phyloP scores from a whole-genome alignment of 2,113 vertebrate genomes.

The Neopipo cinnamomea region DNA sequence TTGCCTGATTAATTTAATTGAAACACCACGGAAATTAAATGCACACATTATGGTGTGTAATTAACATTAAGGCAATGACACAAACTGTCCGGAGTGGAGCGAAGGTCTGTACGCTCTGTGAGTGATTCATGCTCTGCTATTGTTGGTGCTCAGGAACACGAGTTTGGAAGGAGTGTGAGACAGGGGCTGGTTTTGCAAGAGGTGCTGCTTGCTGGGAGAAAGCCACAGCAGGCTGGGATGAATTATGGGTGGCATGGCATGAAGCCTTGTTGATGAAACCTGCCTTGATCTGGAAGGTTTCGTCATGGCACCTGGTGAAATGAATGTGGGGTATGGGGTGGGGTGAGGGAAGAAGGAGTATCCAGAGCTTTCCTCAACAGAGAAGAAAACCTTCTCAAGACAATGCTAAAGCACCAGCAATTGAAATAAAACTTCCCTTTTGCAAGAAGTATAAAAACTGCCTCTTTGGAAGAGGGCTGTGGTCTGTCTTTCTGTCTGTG shows the following conservation, averaged over 20 bases:
- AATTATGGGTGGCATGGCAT: slow-evolving; percentile 56
- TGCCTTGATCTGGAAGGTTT: slow-evolving; percentile 63
- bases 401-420: background rate
- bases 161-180: slow-evolving; percentile 40
- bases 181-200: slow-evolving; percentile 60
- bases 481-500: background rate
- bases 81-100: slow-evolving; percentile 40
- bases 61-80: slow-evolving; percentile 55
- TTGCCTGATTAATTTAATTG: slow-evolving; percentile 73
- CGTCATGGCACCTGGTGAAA: slow-evolving; percentile 58
- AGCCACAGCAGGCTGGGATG: slow-evolving; percentile 48
- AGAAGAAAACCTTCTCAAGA: background rate
- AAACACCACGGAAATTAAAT: slow-evolving; percentile 69
- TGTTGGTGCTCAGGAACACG: background rate
- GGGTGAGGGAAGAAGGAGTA: slow-evolving; percentile 10
- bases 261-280: slow-evolving; percentile 62
- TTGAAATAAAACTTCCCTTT: background rate
- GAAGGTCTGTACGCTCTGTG: background rate
- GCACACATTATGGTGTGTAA: slow-evolving; percentile 55
- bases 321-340: slow-evolving; percentile 52
- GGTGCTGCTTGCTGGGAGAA: slow-evolving; percentile 47
- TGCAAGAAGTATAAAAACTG: background rate
- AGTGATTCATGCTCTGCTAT: slow-evolving; percentile 51
- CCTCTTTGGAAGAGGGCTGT: background rate
- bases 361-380: slow-evolving; percentile 39